Conservation (phyloP, 30 jellyfish, hydroid and myxozoan genomes). For the Turritopsis rubra region DNA sequence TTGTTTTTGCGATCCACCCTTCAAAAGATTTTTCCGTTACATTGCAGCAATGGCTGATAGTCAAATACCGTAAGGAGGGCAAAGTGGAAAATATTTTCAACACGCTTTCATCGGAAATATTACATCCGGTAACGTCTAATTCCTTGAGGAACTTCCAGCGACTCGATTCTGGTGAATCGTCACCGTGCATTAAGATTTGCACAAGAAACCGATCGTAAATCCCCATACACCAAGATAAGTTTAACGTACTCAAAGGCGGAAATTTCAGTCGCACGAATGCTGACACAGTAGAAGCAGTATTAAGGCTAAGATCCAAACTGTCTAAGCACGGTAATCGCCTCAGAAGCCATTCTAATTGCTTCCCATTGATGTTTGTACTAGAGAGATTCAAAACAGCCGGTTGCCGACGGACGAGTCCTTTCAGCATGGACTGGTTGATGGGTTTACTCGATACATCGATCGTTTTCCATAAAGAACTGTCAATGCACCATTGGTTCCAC, state of each 20-base stretch:
- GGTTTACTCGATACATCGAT: constrained; percentile 31
- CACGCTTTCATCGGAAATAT: constrained; percentile 59
- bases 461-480: constrained; percentile 42
- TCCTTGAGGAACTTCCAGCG: constrained; percentile 42
- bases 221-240: constrained; percentile 78
- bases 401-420: constrained; percentile 82
- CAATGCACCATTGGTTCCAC: constrained; percentile 89
- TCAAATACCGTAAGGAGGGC: constrained; percentile 51
- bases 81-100: constrained; percentile 33
- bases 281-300: constrained; percentile 58
- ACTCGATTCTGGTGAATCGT: constrained; percentile 22
- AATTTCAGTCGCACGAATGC: constrained; percentile 49
- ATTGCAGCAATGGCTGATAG: constrained; percentile 60
- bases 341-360: constrained; percentile 68
- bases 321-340: constrained; percentile 64
- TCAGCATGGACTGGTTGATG: constrained; percentile 40
- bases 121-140: constrained; percentile 65
- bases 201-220: constrained; percentile 47
- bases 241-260: constrained; percentile 46
- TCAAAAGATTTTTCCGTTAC: constrained; percentile 61
- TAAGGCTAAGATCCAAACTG: constrained; percentile 43
- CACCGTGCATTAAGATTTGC: constrained; percentile 32
- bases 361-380: constrained; percentile 47
- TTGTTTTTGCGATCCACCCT: constrained; percentile 30
- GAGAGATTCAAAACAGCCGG: constrained; percentile 46